Percentiles rank a stretch among this genome's conserved stretches.
phyloP scores from a whole-genome alignment of 2,888 invertebrate genomes.

The Dicycla oo region DNA sequence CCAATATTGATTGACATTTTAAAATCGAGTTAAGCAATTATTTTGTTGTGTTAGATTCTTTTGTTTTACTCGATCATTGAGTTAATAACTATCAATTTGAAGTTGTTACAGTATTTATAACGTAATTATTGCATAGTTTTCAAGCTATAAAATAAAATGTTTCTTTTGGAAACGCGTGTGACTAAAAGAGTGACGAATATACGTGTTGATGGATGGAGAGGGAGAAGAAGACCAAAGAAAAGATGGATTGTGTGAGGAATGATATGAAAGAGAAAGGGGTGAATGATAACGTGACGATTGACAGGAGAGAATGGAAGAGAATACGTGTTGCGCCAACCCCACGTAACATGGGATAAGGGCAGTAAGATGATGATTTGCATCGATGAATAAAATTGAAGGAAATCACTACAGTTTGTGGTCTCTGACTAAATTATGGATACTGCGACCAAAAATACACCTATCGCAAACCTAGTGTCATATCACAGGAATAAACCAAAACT shows the following conservation, averaged over 20 bases:
- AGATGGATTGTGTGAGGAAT: no score
- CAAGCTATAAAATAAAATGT: neutral
- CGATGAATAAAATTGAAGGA: neutral
- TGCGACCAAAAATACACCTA: neutral
- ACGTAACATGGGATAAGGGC: no score
- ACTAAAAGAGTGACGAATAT: no score
- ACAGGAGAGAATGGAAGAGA: no score
- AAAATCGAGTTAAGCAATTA: constrained; percentile 69
- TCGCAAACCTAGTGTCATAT: neutral
- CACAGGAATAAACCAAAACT: neutral
- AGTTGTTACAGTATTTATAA: constrained; percentile 10
- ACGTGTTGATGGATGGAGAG: no score
- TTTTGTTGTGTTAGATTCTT: constrained; percentile 68
- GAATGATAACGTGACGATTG: no score
- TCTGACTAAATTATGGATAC: neutral
- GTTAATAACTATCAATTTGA: constrained; percentile 28
- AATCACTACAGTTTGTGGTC: neutral
- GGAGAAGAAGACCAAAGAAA: no score
- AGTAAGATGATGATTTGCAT: no score
- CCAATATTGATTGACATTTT: constrained; percentile 75
- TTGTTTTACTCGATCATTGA: constrained; percentile 63
- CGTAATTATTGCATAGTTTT: neutral
- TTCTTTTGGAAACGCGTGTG: no score
- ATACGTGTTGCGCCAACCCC: no score
- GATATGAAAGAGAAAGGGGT: no score